Evolutionary conservation across 2,888 invertebrate species (phyloP).

Genomic region (Cryptocephalus moraei): DNA sequence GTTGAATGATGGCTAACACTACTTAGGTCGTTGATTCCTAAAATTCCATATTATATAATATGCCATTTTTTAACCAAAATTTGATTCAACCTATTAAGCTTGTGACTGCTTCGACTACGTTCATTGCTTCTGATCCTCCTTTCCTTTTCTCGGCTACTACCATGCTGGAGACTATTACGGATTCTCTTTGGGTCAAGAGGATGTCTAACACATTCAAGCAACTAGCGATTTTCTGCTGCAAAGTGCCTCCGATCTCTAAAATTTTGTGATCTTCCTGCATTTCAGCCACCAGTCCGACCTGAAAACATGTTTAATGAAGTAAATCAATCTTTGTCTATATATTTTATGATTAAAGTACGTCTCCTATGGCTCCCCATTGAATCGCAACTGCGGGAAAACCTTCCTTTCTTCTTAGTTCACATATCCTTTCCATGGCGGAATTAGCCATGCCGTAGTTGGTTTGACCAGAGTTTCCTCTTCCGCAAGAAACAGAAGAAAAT

Average conservation of each 20-base stretch:
- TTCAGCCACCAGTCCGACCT: constrained; percentile 60
- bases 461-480: constrained; percentile 85
- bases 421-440: constrained; percentile 81
- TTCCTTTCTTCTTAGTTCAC: constrained; percentile 58
- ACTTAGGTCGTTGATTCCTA: constrained; percentile 45
- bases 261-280: constrained; percentile 35
- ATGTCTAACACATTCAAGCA: constrained; percentile 54
- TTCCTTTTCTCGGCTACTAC: constrained; percentile 77
- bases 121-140: constrained; percentile 49
- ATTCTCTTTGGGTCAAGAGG: constrained; percentile 52
- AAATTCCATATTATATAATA: no score
- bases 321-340: neutral
- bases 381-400: constrained; percentile 74
- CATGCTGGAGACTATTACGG: constrained; percentile 66
- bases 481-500: constrained; percentile 87
- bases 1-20: constrained; percentile 59
- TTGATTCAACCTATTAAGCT: constrained; percentile 46
- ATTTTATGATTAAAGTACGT: constrained; percentile 46
- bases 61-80: no score
- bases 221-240: constrained; percentile 56
- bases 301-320: neutral
- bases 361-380: constrained; percentile 91
- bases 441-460: constrained; percentile 87
- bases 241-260: constrained; percentile 47
- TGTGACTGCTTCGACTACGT: constrained; percentile 59